Percentiles rank a stretch among this genome's conserved stretches.
phyloP scores from a whole-genome alignment of 2,797 vertebrate genomes.

The Rousettus madagascariensis region DNA sequence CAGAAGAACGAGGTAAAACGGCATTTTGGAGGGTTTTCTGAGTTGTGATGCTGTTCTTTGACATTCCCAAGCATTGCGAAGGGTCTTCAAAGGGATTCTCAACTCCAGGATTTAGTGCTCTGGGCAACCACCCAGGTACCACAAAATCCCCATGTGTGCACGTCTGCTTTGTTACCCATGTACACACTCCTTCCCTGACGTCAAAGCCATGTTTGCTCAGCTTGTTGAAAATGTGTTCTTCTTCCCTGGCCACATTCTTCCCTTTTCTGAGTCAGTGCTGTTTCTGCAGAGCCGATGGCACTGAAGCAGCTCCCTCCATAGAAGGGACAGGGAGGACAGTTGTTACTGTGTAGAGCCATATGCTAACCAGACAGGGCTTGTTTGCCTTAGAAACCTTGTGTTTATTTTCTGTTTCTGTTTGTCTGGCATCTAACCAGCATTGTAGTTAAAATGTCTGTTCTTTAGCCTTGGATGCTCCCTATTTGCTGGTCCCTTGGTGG shows the following conservation, averaged over 20 bases:
- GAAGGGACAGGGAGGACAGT: neutral
- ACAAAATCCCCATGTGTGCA: slow-evolving; percentile 64
- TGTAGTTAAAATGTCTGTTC: slow-evolving; percentile 22
- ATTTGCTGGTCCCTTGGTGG: neutral
- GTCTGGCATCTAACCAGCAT: slow-evolving; percentile 54
- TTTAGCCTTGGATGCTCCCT: slow-evolving; percentile 3
- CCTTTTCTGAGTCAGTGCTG: slow-evolving; percentile 36
- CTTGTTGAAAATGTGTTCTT: slow-evolving; percentile 69
- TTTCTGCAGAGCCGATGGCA: neutral
- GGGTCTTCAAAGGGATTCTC: slow-evolving; percentile 71
- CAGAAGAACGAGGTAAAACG: slow-evolving; percentile 72
- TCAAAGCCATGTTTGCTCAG: slow-evolving; percentile 75
- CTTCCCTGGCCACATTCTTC: slow-evolving; percentile 54
- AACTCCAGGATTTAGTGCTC: slow-evolving; percentile 63
- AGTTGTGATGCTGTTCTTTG: slow-evolving; percentile 73
- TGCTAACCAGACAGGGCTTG: slow-evolving; percentile 57
- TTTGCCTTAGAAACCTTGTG: slow-evolving; percentile 65
- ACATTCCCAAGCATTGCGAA: slow-evolving; percentile 69
- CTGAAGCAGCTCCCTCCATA: neutral
- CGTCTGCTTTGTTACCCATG: slow-evolving; percentile 67
- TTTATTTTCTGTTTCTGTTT: slow-evolving; percentile 69
- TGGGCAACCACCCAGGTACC: slow-evolving; percentile 71
- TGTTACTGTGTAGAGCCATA: slow-evolving; percentile 54
- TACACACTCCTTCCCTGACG: slow-evolving; percentile 55
- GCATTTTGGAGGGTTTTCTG: slow-evolving; percentile 61